Conservation (phyloP, 2,888 invertebrate genomes). For the Hipparchia semele region DNA sequence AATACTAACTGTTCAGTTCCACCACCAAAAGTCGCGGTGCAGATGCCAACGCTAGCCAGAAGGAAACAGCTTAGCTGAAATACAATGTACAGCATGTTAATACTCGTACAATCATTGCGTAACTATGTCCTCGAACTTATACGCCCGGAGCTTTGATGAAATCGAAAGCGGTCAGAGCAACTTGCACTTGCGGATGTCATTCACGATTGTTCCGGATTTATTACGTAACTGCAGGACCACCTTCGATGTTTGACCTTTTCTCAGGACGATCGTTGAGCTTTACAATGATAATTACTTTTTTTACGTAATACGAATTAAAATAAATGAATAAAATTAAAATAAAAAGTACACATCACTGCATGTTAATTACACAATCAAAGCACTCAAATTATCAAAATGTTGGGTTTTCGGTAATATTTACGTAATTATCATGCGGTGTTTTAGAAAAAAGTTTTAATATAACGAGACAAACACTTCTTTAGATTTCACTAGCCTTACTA, state of each 20-base stretch:
- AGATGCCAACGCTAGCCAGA: conserved; percentile 73
- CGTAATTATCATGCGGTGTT: too few relatives aligned
- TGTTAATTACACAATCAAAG: neutral
- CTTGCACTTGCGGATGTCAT: conserved; percentile 37
- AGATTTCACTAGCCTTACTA: neutral
- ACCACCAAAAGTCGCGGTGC: conserved; percentile 80
- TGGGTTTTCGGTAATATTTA: neutral
- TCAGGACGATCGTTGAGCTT: neutral
- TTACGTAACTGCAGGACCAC: conserved; percentile 33
- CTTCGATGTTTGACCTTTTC: neutral
- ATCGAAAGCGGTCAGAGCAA: conserved; percentile 53
- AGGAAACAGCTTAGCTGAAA: conserved; percentile 77
- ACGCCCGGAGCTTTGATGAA: conserved; percentile 40
- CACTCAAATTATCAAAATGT: neutral
- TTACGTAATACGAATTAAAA: neutral
- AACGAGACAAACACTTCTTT: neutral
- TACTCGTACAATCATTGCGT: neutral
- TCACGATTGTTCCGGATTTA: conserved; percentile 33
- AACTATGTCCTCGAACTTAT: conserved; percentile 26
- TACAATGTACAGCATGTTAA: conserved; percentile 48
- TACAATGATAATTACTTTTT: conserved; percentile 1
- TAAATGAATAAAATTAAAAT: neutral
- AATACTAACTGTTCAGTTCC: conserved; percentile 80
- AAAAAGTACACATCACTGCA: neutral
- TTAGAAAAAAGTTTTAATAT: too few relatives aligned